Conservation (phyloP, 2,888 invertebrate species). For the Venusia cambrica region DNA sequence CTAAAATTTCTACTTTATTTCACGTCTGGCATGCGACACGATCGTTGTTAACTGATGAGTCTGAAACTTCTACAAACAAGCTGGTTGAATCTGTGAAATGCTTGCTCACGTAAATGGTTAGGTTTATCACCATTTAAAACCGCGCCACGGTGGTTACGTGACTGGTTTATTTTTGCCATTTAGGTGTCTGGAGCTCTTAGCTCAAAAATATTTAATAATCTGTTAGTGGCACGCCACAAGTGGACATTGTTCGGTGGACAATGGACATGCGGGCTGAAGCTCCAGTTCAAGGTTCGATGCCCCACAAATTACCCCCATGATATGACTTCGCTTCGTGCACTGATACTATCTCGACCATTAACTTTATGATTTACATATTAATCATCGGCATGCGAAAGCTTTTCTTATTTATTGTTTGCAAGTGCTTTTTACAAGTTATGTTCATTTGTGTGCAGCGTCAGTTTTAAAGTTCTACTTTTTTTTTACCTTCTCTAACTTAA, state of each 20-base stretch:
- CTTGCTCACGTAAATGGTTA: no score
- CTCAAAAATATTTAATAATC: conserved; percentile 10
- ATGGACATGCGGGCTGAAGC: conserved; percentile 61
- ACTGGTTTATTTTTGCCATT: conserved; percentile 1
- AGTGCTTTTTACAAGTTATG: conserved; percentile 9
- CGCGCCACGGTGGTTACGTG: no score
- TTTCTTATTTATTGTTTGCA: conserved; percentile 11
- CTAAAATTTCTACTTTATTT: background rate
- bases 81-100: no score
- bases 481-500: no score
- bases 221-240: conserved; percentile 40
- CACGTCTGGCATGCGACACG: background rate
- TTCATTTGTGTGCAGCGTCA: conserved; percentile 4
- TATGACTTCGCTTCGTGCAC: conserved; percentile 38
- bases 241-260: conserved; percentile 59
- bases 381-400: conserved; percentile 27
- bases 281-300: conserved; percentile 58
- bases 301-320: conserved; percentile 68
- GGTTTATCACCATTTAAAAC: no score
- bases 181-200: conserved; percentile 4
- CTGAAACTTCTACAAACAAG: no score
- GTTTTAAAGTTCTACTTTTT: no score
- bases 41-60: conserved; percentile 1
- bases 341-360: conserved; percentile 61
- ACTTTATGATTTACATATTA: conserved; percentile 44